Base-by-base conservation (phyloP, 2,888 invertebrate species). In the Empis livida region DNA sequence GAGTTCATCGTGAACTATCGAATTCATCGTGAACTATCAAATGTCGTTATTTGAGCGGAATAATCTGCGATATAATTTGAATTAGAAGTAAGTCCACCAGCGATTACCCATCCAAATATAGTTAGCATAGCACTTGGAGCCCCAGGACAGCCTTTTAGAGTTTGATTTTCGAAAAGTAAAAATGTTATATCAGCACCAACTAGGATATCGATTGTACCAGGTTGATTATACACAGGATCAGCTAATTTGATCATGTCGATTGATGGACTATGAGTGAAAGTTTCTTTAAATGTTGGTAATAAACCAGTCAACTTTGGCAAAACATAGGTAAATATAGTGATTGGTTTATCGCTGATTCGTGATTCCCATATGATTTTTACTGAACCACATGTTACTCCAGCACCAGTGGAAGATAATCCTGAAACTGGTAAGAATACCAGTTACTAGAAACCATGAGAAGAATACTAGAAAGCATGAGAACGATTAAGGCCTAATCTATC, bases 131-230 rank as follows among this genome's bases (percentile, higher is more conserved):
- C 51, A 20, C 47, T 39, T n/a, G 48, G 47, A n/a, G 45, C 1
- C 2, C 44, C 46, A 16, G 9, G 13, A 2, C 10, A 8, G 20
- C 14, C 20, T 16, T 43, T 27, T 13, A 48, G 23, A 16, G 43
- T 43, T 20, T 51, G 44, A 2, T 49, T 46, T 16, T 40, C 48
- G 35, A 30, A 47, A 43, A 48, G 48, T 31, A 38, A 48, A 45
- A 49, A 49, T 20, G 42, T 27, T 40, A 48, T 44, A 43, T 51
- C 51, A 27, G 45, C 50, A 30, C 51, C 49, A 45, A 54, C 43
- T 2, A 51, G 47, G 9, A 52, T 23, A 15, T 52, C 51, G 47
- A 51, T 45, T n/a, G 48, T 35, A 20, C 40, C 46, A 43, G 49
- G 35, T 13, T 47, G 46, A 47, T 49, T 49, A 30, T 50, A 52